Evolutionary conservation across 2,113 vertebrate species (phyloP), one percentile per base, ranked within the genome.

Genomic region (Dipodomys spectabilis): DNA sequence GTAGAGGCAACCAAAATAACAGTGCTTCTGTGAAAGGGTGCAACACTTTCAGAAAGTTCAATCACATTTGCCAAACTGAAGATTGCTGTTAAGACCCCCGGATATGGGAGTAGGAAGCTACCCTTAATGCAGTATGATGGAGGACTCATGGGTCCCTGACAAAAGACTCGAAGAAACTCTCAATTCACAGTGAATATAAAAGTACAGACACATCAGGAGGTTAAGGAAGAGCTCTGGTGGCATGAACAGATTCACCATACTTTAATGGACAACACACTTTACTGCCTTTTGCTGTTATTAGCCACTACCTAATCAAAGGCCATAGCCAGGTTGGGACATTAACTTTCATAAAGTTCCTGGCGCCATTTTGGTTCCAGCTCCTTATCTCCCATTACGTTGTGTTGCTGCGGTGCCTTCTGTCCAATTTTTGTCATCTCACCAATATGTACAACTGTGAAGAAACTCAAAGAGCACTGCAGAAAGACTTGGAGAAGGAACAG

Each of bases 1-100:
- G 91, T 35, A 73, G 74, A 95, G 67, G 78, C 57, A 92, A 95
- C 89, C 95, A 90, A 93, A 93, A 95, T 89, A 91, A n/a, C 32
- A 78, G 15, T 74, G 32, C 80, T 91, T 92, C 35, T 91, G 82
- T 77, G 49, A 94, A 85, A 86, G 13, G 71, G 25, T 93, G 0
- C 80, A 83, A 60, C 35, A 68, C 11, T 71, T 3, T 49, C 45
- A 86, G 39, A 82, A 80, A 39, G 39, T 39, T 39, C 39, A 39
- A 39, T 39, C 39, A 39, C 39, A 39, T 39, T 39, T 39, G 39
- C 39, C 39, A 39, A 39, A 4, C 39, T 39, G 39, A 39, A 35
- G 35, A 35, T 35, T 39, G 39, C 39, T 39, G 39, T 39, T 39
- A 39, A 39, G 39, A 39, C 39, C 39, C 39, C 39, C 39, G 39